These are phyloP conservation scores for Drosophila lacicola DNA, from an alignment of 2,888 invertebrate species.

Conservation along the genomic window DNA sequence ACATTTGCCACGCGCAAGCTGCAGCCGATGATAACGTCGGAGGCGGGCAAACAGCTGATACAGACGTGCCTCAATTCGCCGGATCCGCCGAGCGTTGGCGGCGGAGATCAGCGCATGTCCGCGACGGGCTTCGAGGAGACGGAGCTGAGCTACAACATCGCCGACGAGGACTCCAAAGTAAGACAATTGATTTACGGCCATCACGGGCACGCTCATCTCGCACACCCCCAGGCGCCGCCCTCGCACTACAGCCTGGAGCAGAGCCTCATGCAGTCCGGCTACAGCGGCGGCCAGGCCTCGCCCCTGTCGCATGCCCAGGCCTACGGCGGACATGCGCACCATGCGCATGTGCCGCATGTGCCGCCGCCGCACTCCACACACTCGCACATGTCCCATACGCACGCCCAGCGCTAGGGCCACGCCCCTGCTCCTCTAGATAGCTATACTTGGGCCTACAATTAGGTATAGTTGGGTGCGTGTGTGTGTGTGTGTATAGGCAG, in stretches of 20 bases:
- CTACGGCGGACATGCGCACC: conserved; percentile 85
- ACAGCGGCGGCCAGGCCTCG: conserved; percentile 87
- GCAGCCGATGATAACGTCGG: conserved; percentile 99
- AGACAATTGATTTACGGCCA: conserved; percentile 96
- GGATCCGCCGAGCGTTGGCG: conserved; percentile 91
- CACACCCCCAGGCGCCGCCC: conserved; percentile 87
- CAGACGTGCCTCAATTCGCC: conserved; percentile 99
- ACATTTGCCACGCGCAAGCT: conserved; percentile 99
- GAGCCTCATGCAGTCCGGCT: conserved; percentile 89
- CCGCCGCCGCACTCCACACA: conserved; percentile 86
- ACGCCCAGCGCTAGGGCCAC: conserved; percentile 91
- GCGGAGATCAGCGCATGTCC: conserved; percentile 97
- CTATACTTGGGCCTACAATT: not conserved
- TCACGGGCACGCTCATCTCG: conserved; percentile 89
- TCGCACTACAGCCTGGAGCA: conserved; percentile 89
- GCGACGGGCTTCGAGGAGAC: conserved; percentile 99
- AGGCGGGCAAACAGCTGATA: conserved; percentile 98
- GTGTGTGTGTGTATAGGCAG: conserved; percentile 22
- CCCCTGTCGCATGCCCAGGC: conserved; percentile 87
- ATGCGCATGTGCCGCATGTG: conserved; percentile 90
- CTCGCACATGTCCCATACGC: conserved; percentile 89
- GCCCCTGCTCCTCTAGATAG: not conserved
- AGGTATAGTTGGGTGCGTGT: conserved; percentile 1
- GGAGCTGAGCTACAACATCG: conserved; percentile 98
- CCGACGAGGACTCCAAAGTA: conserved; percentile 98